Base-by-base conservation (phyloP, 2,113 vertebrate species). In the Orycteropus afer region DNA sequence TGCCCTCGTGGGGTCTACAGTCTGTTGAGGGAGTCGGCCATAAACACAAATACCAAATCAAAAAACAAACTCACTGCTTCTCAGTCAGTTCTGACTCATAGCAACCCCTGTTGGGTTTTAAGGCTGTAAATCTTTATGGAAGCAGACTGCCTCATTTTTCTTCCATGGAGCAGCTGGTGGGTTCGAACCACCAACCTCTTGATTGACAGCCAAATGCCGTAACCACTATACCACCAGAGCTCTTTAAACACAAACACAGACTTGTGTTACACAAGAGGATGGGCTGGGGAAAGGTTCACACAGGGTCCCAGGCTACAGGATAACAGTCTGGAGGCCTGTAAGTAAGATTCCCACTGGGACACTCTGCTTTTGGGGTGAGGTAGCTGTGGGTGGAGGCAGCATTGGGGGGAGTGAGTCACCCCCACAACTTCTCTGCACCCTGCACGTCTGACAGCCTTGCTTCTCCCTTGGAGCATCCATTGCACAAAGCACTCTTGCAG, bases 401-500 rank as follows among this genome's bases (percentile, higher is more conserved):
- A 1, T 2, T 7, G 17, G 63, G 74, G 42, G 47, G 22, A 42
- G 47, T 40, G 7, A 22, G 17, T 53, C 34, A 7, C 2, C 1
- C 15, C 42, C 15, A 32, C 40, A 4, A 17, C 47, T 13, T n/a
- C 92, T 27, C 57, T 5, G 45, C 12, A 11, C 51, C 4, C 0
- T 3, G 47, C 37, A 2, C 20, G 13, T 37, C 57, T n/a, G 0
- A n/a, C 2, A 42, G n/a, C 59, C 77, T 15, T 13, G 55, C 32
- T 57, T 25, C 25, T 1, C 32, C n/a, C n/a, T 13, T 9, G 78
- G 11, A n/a, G 5, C 27, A 25, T n/a, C n/a, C n/a, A n/a, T 9
- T 0, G 1, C 25, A 34, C 78, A 32, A 0, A 47, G 3, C 3
- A 3, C 9, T 12, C 4, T 3, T 4, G 18, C 49, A 49, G 67